Evolutionary conservation across 2,797 vertebrate species (phyloP).

Genomic region (Danio albolineatus): DNA sequence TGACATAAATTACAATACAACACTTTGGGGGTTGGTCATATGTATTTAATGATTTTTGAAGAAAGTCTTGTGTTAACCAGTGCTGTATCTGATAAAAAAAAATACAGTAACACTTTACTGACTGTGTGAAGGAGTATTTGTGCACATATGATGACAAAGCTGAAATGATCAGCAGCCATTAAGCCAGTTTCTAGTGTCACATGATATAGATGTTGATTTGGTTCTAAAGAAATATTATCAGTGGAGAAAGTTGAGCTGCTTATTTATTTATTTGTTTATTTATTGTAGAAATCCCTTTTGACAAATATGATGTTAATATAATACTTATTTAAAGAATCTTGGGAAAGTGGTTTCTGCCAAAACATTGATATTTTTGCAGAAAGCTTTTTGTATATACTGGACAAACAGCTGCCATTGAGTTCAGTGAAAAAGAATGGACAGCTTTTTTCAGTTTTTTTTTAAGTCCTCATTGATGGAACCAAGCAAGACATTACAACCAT

Average conservation of each 20-base stretch:
- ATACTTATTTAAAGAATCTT: too few species aligned
- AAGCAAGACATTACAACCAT: neutral
- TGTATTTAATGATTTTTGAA: neutral
- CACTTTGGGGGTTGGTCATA: neutral
- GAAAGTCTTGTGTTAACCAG: neutral
- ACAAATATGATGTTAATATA: neutral
- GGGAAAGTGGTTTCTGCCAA: too few species aligned
- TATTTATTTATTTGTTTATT: too few species aligned
- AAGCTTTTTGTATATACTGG: too few species aligned
- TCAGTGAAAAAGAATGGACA: neutral
- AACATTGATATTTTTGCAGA: too few species aligned
- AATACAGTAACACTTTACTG: neutral
- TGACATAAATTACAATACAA: neutral
- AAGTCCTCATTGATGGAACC: neutral
- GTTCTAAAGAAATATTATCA: neutral
- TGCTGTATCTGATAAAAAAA: neutral
- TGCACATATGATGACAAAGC: neutral
- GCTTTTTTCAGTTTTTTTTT: neutral
- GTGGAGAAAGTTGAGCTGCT: too few species aligned
- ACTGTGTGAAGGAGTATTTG: neutral
- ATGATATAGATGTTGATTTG: neutral
- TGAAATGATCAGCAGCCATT: neutral
- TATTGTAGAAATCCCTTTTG: too few species aligned
- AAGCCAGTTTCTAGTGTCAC: neutral
- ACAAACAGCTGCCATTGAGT: neutral